phyloP scores from a whole-genome alignment of 2,113 vertebrate genomes.

The Eleginops maclovinus region DNA sequence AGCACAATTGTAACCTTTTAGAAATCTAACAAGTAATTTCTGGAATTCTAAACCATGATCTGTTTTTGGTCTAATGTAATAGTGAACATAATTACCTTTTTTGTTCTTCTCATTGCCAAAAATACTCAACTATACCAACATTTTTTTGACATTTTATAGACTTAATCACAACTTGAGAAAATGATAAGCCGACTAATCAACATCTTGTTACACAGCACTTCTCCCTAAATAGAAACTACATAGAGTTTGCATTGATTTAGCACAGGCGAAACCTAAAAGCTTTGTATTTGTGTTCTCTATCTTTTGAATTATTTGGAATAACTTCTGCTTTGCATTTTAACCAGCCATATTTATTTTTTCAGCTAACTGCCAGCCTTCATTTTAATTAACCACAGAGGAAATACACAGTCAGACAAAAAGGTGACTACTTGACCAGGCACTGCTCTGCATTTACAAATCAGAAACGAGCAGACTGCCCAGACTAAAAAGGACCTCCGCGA shows the following conservation, averaged over 20 bases:
- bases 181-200: background rate
- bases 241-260: background rate
- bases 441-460: conserved; percentile 31
- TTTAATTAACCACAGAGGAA: conserved; percentile 14
- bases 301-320: background rate
- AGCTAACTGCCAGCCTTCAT: background rate
- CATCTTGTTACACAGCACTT: background rate
- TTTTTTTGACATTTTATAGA: background rate
- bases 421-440: background rate
- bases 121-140: too few relatives aligned
- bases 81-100: background rate
- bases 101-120: background rate
- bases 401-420: background rate
- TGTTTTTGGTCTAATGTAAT: too few relatives aligned
- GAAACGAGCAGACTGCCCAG: conserved; percentile 26
- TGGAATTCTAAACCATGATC: background rate
- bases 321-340: background rate
- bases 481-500: conserved; percentile 51
- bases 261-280: background rate
- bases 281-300: background rate
- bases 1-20: too few relatives aligned
- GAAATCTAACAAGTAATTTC: background rate
- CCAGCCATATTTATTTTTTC: background rate
- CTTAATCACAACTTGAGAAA: background rate
- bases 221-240: background rate